Conservation (phyloP, 1,140 invertebrate genomes). For the Zaprionus africanus region DNA sequence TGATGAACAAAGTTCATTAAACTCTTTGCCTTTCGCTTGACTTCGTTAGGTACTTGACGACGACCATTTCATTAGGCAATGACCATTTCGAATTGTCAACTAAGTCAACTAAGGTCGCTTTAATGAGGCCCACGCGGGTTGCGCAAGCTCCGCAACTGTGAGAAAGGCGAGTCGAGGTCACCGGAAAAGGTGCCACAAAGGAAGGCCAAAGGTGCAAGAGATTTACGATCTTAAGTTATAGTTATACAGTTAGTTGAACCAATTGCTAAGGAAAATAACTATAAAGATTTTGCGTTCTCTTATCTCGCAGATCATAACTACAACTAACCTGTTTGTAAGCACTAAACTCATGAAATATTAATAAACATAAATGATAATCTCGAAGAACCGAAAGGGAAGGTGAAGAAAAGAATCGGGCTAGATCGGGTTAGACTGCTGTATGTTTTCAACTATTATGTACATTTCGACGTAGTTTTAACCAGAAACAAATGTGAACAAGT, state of each 20-base stretch:
- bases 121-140: slow-evolving; percentile 60
- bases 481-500: neutral
- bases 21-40: slow-evolving; percentile 66
- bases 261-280: neutral
- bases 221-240: neutral
- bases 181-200: neutral
- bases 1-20: slow-evolving; percentile 67
- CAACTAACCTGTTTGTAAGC: slow-evolving; percentile 1
- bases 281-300: neutral
- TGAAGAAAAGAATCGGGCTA: neutral
- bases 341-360: slow-evolving; percentile 1
- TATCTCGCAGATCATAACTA: neutral
- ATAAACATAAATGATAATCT: slow-evolving; percentile 9
- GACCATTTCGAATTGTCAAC: slow-evolving; percentile 60
- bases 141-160: slow-evolving; percentile 44
- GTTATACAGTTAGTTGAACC: slow-evolving; percentile 6
- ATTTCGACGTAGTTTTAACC: neutral
- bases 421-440: slow-evolving; percentile 5
- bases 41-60: slow-evolving; percentile 27
- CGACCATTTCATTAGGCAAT: slow-evolving; percentile 59
- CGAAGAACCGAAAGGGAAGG: slow-evolving; percentile 2
- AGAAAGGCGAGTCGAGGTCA: slow-evolving; percentile 36
- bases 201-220: neutral
- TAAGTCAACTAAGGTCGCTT: slow-evolving; percentile 65
- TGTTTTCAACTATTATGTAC: slow-evolving; percentile 4